phyloP scores from a whole-genome alignment of 2,888 invertebrate species.

The Lycophotia porphyrea region DNA sequence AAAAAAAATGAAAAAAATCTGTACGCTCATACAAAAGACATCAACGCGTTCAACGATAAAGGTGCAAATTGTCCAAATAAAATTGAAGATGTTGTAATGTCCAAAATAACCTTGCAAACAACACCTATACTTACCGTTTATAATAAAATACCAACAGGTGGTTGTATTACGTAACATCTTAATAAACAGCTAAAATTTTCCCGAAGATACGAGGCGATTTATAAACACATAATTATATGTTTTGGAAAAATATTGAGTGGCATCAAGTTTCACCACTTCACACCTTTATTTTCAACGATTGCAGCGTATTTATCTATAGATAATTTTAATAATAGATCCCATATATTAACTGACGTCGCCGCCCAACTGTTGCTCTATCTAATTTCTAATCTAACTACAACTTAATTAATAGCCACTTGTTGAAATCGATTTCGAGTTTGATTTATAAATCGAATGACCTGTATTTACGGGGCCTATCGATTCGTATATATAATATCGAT shows the following conservation, averaged over 20 bases:
- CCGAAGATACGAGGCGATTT: slow-evolving; percentile 62
- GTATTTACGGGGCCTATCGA: slow-evolving; percentile 84
- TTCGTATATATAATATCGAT: slow-evolving; percentile 81
- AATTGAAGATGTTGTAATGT: slow-evolving; percentile 5
- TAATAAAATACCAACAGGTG: slow-evolving; percentile 67
- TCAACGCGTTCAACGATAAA: slow-evolving; percentile 48
- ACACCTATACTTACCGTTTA: slow-evolving; percentile 27
- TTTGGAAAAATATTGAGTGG: slow-evolving; percentile 68
- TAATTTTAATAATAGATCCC: slow-evolving; percentile 72
- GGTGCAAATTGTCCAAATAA: background rate
- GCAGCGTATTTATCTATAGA: slow-evolving; percentile 58
- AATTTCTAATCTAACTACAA: slow-evolving; percentile 90
- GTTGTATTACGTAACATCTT: slow-evolving; percentile 65
- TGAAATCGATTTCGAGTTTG: slow-evolving; percentile 89
- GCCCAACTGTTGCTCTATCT: slow-evolving; percentile 86
- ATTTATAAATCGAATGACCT: slow-evolving; percentile 89
- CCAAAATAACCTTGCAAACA: slow-evolving; percentile 50
- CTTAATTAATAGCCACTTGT: slow-evolving; percentile 90
- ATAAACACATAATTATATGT: slow-evolving; percentile 67
- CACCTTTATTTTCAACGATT: slow-evolving; percentile 72
- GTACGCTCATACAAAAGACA: slow-evolving; percentile 59
- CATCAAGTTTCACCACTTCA: slow-evolving; percentile 75
- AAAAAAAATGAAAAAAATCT: background rate
- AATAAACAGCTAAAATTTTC: slow-evolving; percentile 67
- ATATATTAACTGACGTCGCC: slow-evolving; percentile 82